Percentiles rank a stretch among this genome's conserved stretches.
Conservation (phyloP, 1,140 invertebrate species). For the Myzus persicae region DNA sequence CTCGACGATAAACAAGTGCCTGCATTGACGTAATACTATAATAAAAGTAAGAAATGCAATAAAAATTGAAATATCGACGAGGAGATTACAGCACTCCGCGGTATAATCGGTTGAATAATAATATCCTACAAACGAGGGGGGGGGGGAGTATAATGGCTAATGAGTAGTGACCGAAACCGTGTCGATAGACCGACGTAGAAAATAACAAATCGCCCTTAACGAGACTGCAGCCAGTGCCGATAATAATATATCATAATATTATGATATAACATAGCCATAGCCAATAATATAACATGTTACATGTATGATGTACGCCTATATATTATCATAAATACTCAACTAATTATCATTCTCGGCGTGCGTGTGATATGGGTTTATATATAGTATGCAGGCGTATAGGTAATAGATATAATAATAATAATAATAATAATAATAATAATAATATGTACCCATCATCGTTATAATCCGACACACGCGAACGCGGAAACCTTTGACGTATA, state of each 20-base stretch:
- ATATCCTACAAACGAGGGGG: neutral
- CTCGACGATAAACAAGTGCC: neutral
- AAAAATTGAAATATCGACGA: constrained; percentile 4
- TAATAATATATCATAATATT: neutral
- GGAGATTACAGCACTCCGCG: neutral
- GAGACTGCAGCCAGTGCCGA: neutral
- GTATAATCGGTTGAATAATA: constrained; percentile 2
- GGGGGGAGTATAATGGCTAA: neutral
- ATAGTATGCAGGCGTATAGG: too few species aligned
- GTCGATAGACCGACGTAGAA: neutral
- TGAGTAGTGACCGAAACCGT: neutral
- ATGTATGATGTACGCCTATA: too few species aligned
- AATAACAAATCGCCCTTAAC: neutral
- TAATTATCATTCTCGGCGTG: neutral
- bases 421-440: neutral
- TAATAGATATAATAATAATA: neutral
- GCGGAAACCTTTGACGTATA: neutral
- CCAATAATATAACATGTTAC: neutral
- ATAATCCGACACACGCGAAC: neutral
- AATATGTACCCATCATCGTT: neutral
- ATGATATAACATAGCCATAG: neutral
- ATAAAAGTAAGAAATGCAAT: neutral
- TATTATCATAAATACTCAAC: neutral
- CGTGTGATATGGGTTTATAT: neutral
- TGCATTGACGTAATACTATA: neutral